phyloP scores from a whole-genome alignment of 2,113 vertebrate genomes.

The Ranitomeya variabilis region DNA sequence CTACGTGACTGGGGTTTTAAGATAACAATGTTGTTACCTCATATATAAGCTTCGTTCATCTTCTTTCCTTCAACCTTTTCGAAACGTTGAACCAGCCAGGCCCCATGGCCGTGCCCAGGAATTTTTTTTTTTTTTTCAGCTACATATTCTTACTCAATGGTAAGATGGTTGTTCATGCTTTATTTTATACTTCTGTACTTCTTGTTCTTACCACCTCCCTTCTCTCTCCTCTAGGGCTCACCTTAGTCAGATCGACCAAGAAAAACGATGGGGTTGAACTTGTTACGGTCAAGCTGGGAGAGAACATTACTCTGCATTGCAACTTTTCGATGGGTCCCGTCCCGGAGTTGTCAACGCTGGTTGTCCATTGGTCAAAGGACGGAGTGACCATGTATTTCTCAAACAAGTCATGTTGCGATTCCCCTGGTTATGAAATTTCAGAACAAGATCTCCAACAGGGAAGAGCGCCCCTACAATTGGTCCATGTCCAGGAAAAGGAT shows the following conservation, averaged over 20 bases:
- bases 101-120: background rate
- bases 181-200: background rate
- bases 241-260: background rate
- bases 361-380: background rate
- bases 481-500: background rate
- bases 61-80: background rate
- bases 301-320: background rate
- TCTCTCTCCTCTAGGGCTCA: background rate
- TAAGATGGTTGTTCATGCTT: background rate
- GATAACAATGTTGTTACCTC: background rate
- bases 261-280: accelerated
- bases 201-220: background rate
- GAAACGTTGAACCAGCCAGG: background rate
- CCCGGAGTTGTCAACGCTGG: background rate
- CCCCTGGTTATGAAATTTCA: background rate
- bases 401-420: background rate
- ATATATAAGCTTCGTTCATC: background rate
- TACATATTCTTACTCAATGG: background rate
- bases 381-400: background rate
- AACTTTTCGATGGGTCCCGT: background rate
- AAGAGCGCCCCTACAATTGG: background rate
- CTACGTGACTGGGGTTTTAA: background rate
- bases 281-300: background rate
- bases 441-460: background rate
- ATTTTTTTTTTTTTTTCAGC: background rate